Base-by-base conservation (phyloP, 2,113 vertebrate genomes). In the Ciconia stormi region DNA sequence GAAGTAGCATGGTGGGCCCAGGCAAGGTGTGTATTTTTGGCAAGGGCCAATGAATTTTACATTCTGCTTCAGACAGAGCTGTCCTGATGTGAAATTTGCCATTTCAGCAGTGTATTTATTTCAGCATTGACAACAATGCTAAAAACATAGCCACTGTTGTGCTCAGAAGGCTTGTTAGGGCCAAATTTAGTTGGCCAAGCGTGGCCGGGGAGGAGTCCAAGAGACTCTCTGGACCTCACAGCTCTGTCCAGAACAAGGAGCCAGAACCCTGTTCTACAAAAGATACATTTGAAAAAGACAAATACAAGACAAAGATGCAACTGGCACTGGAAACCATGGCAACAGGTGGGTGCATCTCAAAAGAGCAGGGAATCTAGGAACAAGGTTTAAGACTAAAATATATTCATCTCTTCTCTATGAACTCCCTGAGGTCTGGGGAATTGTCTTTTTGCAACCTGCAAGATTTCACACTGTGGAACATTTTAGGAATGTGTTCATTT, bases 251-350 rank as follows among this genome's bases (percentile, higher is more conserved):
- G 67, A 90, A 77, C 18, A 85, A 82, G 21, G 8, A 94, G 2
- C 4, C 27, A 50, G 32, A 88, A 80, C 17, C 5, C 11, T 61
- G 4, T 61, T 50, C 80, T 72, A 25, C 32, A 82, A 69, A 70
- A 47, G 10, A 62, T 58, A 10, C 10, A 38, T 77, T 19, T 81
- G 19, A 66, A 90, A 76, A 90, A 47, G 66, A 47, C 10, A 87
- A 73, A 77, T 70, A 27, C 0, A 3, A 90, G 58, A 70, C 66
- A 88, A 88, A 96, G 25, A 77, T 55, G 17, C 44, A 73, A 82
- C n/a, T 66, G 58, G 30, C 46, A 50, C 63, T 4, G 9, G 88
- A 95, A 97, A 94, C 82, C 88, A 88, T 92, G 88, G 90, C 55
- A 96, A 95, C 89, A 90, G 29, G 93, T 94, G 74, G 29, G 20